A percentile compares a stretch with the other conserved stretches of the same genome.
Evolutionary conservation across 1,140 invertebrate genomes (phyloP).

Genomic region (Meloidogyne floridensis): DNA sequence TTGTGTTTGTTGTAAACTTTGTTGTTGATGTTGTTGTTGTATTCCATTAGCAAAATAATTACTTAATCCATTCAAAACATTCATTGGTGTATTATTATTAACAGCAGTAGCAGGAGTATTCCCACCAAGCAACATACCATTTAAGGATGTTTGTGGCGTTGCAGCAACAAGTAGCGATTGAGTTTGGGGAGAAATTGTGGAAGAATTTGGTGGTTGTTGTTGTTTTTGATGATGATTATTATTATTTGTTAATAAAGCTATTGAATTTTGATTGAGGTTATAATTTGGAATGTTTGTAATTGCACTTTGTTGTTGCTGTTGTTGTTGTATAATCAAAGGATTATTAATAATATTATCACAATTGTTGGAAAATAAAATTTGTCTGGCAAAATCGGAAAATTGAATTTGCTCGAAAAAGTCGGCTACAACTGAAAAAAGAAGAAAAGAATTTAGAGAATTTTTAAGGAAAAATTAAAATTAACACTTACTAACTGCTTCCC

Average conservation of each 20-base stretch:
- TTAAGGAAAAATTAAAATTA: background rate
- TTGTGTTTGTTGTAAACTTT: background rate
- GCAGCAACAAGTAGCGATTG: background rate
- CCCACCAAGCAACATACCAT: too few species aligned
- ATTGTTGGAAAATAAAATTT: conserved; percentile 20
- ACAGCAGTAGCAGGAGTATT: too few species aligned
- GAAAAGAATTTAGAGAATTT: background rate
- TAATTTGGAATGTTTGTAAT: background rate
- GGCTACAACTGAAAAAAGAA: conserved; percentile 57
- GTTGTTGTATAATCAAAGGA: background rate
- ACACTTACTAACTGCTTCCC: conserved; percentile 25
- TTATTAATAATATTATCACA: background rate
- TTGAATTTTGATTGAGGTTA: background rate
- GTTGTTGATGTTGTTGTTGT: background rate
- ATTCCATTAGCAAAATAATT: conserved; percentile 1
- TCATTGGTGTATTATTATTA: background rate
- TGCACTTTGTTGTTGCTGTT: background rate
- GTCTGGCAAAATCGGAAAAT: conserved; percentile 21
- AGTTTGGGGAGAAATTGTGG: background rate
- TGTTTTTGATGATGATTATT: background rate
- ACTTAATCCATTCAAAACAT: background rate
- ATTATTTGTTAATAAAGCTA: background rate
- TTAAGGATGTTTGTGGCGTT: too few species aligned
- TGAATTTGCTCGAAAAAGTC: conserved; percentile 57
- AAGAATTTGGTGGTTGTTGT: background rate